Base-by-base conservation (phyloP, 1,140 invertebrate genomes). In the Musca domestica region DNA sequence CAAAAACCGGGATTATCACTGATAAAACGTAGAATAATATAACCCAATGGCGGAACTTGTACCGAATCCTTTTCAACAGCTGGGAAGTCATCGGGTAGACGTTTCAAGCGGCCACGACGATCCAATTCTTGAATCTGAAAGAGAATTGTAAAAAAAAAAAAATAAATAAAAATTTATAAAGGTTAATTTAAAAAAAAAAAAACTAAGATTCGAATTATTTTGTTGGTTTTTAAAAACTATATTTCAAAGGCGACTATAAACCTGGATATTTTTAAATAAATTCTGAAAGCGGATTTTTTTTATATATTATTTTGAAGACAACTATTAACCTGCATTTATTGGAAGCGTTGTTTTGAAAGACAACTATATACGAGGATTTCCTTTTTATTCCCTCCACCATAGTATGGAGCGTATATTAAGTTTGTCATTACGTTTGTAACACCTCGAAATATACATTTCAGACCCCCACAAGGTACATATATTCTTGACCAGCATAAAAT, bases 1-100 rank as follows among this genome's bases (percentile, higher is more conserved):
- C 79, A 81, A 48, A 75, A 81, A 6, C 79, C 79, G 0, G 79
- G 79, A 74, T 81, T 81, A n/a, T 73, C 69, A 0, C 75, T 73
- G 14, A 77, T 68, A 15, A 81, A 81, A 27, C 78, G 79, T 4
- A 81, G 19, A 2, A 78, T 78, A 0, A 78, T 74, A 58, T 78
- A 81, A 9, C 79, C 79, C 20, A 73, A 48, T 0, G 69, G 73
- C 0, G 79, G 79, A 5, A 81, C 71, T 20, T 76, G 76, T 1
- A 81, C 76, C 1, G 77, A 77, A 56, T 81, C 79, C 64, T 81
- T 81, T 19, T 71, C 71, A 5, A 78, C 77, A 7, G 77, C 75
- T 0, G 71, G 49, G 17, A 72, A 76, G 12, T 80, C 71, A 34
- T 76, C 71, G 0, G 74, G 20, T 19, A 75, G 48, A 0, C 78